Evolutionary conservation across 2,797 vertebrate genomes (phyloP).

Genomic region (Sandelia bainsii): DNA sequence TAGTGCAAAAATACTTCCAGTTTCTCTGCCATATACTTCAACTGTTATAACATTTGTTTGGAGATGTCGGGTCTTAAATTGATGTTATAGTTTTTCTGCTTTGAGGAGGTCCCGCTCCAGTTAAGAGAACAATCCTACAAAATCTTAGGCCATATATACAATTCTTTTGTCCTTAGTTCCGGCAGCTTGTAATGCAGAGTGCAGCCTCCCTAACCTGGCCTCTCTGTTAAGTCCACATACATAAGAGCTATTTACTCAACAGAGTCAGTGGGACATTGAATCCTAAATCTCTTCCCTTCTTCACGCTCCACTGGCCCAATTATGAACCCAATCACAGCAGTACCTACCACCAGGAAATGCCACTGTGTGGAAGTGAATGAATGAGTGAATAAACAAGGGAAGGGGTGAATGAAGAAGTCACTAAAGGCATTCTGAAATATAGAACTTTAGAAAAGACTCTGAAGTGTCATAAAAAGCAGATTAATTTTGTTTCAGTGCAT

Average conservation of each 20-base stretch:
- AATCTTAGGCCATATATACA: constrained; percentile 40
- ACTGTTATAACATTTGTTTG: neutral
- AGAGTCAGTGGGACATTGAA: constrained; percentile 81
- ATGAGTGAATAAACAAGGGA: constrained; percentile 48
- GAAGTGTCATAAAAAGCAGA: neutral
- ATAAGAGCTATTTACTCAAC: constrained; percentile 81
- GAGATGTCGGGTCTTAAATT: neutral
- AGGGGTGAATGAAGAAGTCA: constrained; percentile 25
- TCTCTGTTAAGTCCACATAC: constrained; percentile 77
- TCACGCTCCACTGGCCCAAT: constrained; percentile 77
- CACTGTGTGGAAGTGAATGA: constrained; percentile 52
- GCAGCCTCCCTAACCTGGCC: constrained; percentile 72
- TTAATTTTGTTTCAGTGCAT: constrained; percentile 1
- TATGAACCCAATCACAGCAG: constrained; percentile 75
- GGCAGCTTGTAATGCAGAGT: constrained; percentile 62
- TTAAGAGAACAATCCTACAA: constrained; percentile 38
- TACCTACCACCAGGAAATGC: constrained; percentile 65
- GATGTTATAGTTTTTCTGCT: constrained; percentile 2
- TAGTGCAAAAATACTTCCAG: neutral
- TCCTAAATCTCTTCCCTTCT: constrained; percentile 82
- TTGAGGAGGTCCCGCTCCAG: constrained; percentile 34
- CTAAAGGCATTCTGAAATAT: constrained; percentile 9
- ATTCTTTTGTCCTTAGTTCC: constrained; percentile 63
- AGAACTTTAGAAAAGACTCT: neutral
- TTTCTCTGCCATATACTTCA: neutral